Evolutionary conservation across 2,797 vertebrate genomes (phyloP), one percentile per base, ranked within the genome.

Genomic region (Chloroceryle amazona): DNA sequence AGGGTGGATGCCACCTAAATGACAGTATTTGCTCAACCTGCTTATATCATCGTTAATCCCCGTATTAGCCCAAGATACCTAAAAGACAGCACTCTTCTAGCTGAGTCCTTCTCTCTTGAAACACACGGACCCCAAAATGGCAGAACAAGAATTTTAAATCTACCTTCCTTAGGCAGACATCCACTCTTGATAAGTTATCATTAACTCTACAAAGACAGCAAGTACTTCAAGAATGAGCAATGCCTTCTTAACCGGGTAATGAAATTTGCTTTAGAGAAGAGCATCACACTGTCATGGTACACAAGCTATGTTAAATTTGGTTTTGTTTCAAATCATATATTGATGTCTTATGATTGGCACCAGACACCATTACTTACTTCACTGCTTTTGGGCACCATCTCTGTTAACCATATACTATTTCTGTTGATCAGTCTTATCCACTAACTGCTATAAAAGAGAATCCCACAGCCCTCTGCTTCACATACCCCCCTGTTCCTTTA

Each of bases 31-130:
- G n/a, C 41, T 81, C 83, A 70, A 31, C 11, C 41, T 67, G 35
- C 31, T 81, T 66, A 1, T 13, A 52, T 28, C 29, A 35, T 13
- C 1, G 0, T 6, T 6, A 65, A 31, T 7, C 9, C 9, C 22
- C 46, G 1, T 26, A 41, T 12, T 7, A 28, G 20, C 6, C 5
- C 31, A 66, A 39, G 13, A 37, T 6, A 37, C 29, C 82, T 26
- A 16, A 18, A 58, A 46, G 52, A 10, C 5, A 41, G 42, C 14
- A 18, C 17, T 46, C 33, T 71, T 46, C 44, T 6, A 26, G 4
- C 35, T 44, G n/a, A 61, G 47, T 33, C 37, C n/a, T 74, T 29
- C 33, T 80, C 42, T 68, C 83, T n/a, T 42, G 21, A 46, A 87
- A 62, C 6, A 19, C 1, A 1, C 11, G 75, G 79, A 29, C 5